Conservation (phyloP, 2,888 invertebrate genomes). For the Euzophera pinguis region DNA sequence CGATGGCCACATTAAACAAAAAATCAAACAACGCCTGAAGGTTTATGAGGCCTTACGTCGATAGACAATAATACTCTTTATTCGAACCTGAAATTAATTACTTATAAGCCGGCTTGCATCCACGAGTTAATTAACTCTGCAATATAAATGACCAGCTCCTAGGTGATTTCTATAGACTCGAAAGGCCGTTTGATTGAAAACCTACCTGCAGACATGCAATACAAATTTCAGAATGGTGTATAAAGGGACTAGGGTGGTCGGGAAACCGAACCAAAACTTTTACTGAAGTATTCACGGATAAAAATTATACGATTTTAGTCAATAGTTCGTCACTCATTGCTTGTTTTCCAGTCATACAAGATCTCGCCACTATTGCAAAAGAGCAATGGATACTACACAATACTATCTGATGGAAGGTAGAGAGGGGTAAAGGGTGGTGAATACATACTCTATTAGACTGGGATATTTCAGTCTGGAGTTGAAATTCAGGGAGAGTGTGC, state of each 20-base stretch:
- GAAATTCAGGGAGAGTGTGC: constrained; percentile 29
- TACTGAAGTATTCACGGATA: constrained; percentile 11
- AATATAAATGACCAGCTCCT: constrained; percentile 25
- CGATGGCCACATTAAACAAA: too few species aligned
- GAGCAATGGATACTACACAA: constrained; percentile 32
- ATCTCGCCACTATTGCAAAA: not conserved
- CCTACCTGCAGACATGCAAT: constrained; percentile 63
- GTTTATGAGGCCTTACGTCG: too few species aligned
- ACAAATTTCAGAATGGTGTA: constrained; percentile 47
- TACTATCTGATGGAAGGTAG: constrained; percentile 10
- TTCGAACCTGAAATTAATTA: not conserved
- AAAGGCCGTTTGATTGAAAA: constrained; percentile 57
- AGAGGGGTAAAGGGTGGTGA: constrained; percentile 24
- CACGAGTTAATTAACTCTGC: constrained; percentile 36
- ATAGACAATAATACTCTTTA: not conserved
- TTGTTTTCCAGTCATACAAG: not conserved
- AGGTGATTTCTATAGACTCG: constrained; percentile 25
- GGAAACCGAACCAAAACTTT: constrained; percentile 28
- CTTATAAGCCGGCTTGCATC: constrained; percentile 9
- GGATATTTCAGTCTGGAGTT: constrained; percentile 36
- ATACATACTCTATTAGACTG: constrained; percentile 25
- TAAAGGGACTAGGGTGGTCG: constrained; percentile 37
- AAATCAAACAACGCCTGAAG: too few species aligned
- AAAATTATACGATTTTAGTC: not conserved
- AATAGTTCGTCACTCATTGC: constrained; percentile 27